Evolutionary conservation across 2,797 vertebrate genomes (phyloP).

Genomic region (Pristis pectinata): DNA sequence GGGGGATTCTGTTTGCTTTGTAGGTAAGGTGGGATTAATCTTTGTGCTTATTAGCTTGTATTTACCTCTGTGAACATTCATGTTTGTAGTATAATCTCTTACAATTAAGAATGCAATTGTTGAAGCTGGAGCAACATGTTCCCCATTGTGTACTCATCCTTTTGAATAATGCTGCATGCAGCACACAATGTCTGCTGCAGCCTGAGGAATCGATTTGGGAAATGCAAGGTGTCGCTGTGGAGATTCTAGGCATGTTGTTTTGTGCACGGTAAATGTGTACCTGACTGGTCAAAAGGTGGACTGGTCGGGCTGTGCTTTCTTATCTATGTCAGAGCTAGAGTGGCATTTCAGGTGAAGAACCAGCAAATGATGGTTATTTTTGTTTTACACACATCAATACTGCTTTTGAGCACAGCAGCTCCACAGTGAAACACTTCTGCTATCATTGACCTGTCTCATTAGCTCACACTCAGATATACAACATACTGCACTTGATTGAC

Average conservation of each 20-base stretch:
- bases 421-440: neutral
- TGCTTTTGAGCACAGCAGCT: neutral
- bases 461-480: neutral
- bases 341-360: neutral
- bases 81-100: neutral
- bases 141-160: neutral
- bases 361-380: neutral
- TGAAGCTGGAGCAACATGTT: neutral
- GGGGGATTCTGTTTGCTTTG: too few species aligned
- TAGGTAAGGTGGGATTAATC: neutral
- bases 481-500: neutral
- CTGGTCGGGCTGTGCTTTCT: neutral
- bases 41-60: too few species aligned
- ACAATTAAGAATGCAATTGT: neutral
- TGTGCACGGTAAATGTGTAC: neutral
- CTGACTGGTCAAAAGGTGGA: neutral
- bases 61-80: too few species aligned
- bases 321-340: neutral
- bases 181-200: too few species aligned
- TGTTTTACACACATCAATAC: neutral
- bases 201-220: too few species aligned
- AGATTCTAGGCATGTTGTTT: neutral
- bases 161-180: neutral
- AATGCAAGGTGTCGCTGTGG: too few species aligned
- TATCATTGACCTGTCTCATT: neutral